A percentile compares a stretch with the other conserved stretches of the same genome.
Evolutionary conservation across 1,140 invertebrate species (phyloP).

Genomic region (Halyomorpha halys): DNA sequence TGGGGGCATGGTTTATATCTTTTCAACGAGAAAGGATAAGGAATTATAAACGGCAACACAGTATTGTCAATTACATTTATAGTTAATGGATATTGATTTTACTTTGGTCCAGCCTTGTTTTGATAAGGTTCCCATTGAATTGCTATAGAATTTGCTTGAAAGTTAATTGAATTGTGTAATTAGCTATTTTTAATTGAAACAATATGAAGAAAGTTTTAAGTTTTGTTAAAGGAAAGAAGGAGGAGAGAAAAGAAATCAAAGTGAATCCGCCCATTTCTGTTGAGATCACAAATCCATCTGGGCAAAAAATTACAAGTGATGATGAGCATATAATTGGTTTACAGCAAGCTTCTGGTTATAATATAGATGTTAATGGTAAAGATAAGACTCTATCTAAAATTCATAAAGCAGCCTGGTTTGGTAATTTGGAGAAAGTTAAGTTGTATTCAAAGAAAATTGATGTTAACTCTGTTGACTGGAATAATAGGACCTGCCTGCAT

Average conservation of each 20-base stretch:
- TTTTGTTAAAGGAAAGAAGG: conserved; percentile 34
- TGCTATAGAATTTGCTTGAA: no score
- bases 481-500: conserved; percentile 33
- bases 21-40: no score
- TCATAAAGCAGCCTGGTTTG: conserved; percentile 35
- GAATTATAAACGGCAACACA: no score
- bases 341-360: conserved; percentile 31
- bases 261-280: conserved; percentile 29
- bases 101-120: no score
- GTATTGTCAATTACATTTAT: no score
- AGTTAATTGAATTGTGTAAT: no score
- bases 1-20: no score
- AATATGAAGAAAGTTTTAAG: conserved; percentile 35
- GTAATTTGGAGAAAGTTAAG: conserved; percentile 34
- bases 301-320: conserved; percentile 28
- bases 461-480: conserved; percentile 32
- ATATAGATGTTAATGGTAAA: conserved; percentile 33
- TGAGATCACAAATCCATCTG: conserved; percentile 31
- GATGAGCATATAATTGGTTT: conserved; percentile 30
- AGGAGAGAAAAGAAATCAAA: conserved; percentile 32
- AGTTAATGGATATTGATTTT: no score
- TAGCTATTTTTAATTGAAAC: neutral
- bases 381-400: conserved; percentile 34
- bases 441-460: conserved; percentile 32
- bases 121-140: no score